Evolutionary conservation across 2,113 vertebrate species (phyloP), one percentile per base, ranked within the genome.

Genomic region (Seriola aureovittata): DNA sequence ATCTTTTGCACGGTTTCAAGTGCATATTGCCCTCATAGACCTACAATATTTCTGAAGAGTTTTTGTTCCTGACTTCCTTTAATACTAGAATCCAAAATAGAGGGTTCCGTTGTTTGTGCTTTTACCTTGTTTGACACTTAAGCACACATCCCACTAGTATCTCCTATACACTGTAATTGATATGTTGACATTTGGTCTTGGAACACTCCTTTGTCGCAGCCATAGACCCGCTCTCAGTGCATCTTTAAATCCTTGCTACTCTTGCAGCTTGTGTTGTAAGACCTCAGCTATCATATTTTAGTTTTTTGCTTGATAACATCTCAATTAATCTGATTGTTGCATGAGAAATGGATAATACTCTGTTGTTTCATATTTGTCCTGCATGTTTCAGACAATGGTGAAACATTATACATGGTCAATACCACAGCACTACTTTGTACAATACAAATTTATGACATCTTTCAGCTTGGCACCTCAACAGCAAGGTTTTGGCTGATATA

Each of bases 401-500:
- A 59, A 73, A 73, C 40, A 21, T 21, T 40, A 68, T 55, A 29
- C 9, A 29, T 3, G 46, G 13, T 62, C 10, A 25, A 46, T n/a
- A 34, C 5, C 57, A n/a, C 50, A 75, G 55, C 48, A 32, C 10
- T 34, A 21, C 46, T 57, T 54, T 64, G 10, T 55, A 38, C 1
- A 5, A 32, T 52, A 4, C 50, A 14, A 44, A 48, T 34, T 55
- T 46, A 62, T 60, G 25, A 23, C 8, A 38, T 44, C 34, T 66
- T 36, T 71, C n/a, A 64, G 19, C 13, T 40, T 34, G 14, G 55
- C 3, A 13, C 0, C 29, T 36, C 21, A 66, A 9, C 36, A 40
- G n/a, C 64, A 74, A 64, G 40, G 5, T 62, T 29, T 55, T 36
- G 68, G 57, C 79, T 68, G 13, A 60, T 62, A 17, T 16, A 21